Percentiles rank a stretch among this genome's conserved stretches.
phyloP scores from a whole-genome alignment of 1,140 invertebrate genomes.

The Phymastichus coffea region DNA sequence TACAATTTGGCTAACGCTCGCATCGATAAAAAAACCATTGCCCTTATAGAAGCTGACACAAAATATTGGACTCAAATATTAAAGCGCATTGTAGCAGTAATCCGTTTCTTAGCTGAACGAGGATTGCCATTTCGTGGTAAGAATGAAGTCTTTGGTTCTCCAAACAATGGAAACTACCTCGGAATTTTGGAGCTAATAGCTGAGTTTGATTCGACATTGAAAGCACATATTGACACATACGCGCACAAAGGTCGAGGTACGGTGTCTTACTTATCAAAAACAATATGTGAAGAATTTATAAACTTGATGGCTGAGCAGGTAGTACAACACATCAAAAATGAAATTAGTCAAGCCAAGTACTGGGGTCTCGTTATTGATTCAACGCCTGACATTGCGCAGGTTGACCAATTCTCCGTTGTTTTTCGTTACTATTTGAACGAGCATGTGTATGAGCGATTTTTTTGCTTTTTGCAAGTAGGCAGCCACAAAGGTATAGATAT shows the following conservation, averaged over 20 bases:
- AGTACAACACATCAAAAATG: neutral
- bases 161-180: constrained; percentile 35
- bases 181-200: constrained; percentile 35
- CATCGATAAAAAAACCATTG: neutral
- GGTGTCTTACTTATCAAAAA: constrained; percentile 29
- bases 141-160: constrained; percentile 33
- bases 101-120: constrained; percentile 25
- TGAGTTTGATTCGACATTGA: constrained; percentile 32
- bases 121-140: constrained; percentile 32
- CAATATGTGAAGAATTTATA: no score
- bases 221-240: constrained; percentile 24
- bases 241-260: constrained; percentile 28
- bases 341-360: constrained; percentile 24
- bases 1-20: neutral
- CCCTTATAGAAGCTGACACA: neutral
- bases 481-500: neutral
- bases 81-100: constrained; percentile 18
- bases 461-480: neutral
- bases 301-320: constrained; percentile 6
- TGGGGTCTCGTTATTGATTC: constrained; percentile 36
- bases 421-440: constrained; percentile 32
- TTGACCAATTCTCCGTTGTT: constrained; percentile 43
- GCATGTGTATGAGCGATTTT: constrained; percentile 13
- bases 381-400: constrained; percentile 43
- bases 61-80: constrained; percentile 24